Evolutionary conservation across 2,113 vertebrate genomes (phyloP).

Genomic region (Buteo buteo): DNA sequence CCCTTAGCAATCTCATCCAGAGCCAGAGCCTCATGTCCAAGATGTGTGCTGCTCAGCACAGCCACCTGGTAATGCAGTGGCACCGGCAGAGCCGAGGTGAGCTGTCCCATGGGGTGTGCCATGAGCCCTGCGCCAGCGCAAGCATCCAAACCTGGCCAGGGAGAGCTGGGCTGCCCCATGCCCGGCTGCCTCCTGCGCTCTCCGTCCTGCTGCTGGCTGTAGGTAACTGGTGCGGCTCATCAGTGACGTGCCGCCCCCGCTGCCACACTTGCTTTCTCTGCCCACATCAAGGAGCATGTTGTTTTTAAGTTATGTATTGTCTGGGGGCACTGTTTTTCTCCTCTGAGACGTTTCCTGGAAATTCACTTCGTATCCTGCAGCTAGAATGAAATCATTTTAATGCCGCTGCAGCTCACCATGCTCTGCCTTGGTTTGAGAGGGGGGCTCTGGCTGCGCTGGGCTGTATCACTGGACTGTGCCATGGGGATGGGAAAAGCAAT

Average conservation of each 20-base stretch:
- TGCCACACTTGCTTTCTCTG: background rate
- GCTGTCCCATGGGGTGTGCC: background rate
- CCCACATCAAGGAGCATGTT: fast-evolving
- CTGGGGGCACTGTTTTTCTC: background rate
- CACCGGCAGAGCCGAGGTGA: background rate
- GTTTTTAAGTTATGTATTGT: background rate
- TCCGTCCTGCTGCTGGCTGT: background rate
- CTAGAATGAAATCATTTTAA: background rate
- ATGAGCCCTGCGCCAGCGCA: background rate
- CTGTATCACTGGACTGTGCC: background rate
- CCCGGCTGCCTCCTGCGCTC: background rate
- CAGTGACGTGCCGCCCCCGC: background rate
- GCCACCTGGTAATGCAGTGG: background rate
- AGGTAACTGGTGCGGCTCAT: background rate
- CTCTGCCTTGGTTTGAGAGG: background rate
- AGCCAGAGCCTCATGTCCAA: background rate
- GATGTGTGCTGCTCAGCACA: background rate
- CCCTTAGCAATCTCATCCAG: background rate
- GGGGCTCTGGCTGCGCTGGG: background rate
- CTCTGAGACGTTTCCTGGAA: background rate
- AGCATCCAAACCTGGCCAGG: background rate
- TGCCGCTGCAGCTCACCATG: fast-evolving
- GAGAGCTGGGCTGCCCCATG: background rate
- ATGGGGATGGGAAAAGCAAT: background rate
- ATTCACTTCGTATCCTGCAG: background rate